Percentiles rank a stretch among this genome's conserved stretches.
phyloP scores from a whole-genome alignment of 2,113 vertebrate genomes.

The Eurypyga helias region DNA sequence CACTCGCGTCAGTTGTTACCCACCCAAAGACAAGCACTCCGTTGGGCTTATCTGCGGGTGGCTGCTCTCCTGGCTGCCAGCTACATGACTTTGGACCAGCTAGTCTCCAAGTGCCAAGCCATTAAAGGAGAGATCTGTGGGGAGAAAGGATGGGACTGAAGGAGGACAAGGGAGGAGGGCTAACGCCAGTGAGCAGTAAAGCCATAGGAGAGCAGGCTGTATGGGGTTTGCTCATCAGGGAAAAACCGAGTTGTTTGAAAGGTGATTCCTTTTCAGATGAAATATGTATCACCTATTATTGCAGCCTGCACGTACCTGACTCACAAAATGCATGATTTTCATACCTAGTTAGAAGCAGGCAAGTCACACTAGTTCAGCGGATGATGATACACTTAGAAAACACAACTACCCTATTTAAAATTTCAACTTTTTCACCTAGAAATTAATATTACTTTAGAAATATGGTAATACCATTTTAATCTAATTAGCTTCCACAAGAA shows the following conservation, averaged over 20 bases:
- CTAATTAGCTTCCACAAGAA: not conserved
- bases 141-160: not conserved
- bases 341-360: not conserved
- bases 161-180: not conserved
- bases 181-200: not conserved
- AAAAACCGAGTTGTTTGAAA: not conserved
- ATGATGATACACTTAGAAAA: not conserved
- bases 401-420: not conserved
- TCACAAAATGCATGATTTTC: not conserved
- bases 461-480: not conserved
- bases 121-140: not conserved
- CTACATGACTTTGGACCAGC: not conserved
- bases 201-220: not conserved
- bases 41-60: not conserved
- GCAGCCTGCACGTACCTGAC: not conserved
- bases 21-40: not conserved
- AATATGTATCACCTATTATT: rapidly evolving
- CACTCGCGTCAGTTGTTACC: not conserved
- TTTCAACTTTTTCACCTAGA: not conserved
- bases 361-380: not conserved
- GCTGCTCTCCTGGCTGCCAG: rapidly evolving
- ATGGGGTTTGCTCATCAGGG: rapidly evolving
- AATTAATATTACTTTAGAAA: not conserved
- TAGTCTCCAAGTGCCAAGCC: not conserved
- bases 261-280: not conserved